Evolutionary conservation across 2,113 vertebrate genomes (phyloP).

Genomic region (Sarotherodon lohbergeri): DNA sequence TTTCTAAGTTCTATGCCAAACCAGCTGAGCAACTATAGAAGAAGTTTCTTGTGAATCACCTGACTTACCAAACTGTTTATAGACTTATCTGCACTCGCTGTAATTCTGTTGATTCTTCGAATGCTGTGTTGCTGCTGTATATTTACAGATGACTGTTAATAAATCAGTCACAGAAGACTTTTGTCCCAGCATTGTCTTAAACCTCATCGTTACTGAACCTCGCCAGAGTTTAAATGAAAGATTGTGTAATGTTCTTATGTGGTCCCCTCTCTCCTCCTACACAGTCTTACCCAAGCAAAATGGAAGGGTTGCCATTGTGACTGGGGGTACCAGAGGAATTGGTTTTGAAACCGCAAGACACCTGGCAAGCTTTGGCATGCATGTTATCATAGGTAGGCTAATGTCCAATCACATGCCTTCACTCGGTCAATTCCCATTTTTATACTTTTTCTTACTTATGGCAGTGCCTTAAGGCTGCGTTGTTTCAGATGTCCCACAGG

Average conservation of each 20-base stretch:
- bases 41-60: background rate
- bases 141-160: background rate
- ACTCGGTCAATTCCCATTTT: background rate
- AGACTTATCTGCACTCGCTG: fast-evolving
- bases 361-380: constrained; percentile 86
- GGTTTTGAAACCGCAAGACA: constrained; percentile 80
- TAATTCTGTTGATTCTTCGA: background rate
- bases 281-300: constrained; percentile 80
- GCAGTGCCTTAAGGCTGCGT: background rate
- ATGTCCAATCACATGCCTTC: background rate
- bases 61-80: background rate
- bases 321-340: constrained; percentile 86
- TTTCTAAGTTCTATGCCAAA: background rate
- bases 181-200: background rate
- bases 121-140: background rate
- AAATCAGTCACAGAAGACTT: fast-evolving
- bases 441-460: background rate
- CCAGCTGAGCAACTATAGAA: background rate
- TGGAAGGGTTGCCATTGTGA: constrained; percentile 88
- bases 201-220: background rate
- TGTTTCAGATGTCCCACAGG: background rate
- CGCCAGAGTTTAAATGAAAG: background rate
- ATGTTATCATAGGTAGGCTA: constrained; percentile 85
- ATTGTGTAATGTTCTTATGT: background rate
- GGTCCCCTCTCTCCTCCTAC: constrained; percentile 36